Percentiles rank a stretch among this genome's conserved stretches.
Evolutionary conservation across 2,888 invertebrate species (phyloP).

Genomic region (Athalia rosae): DNA sequence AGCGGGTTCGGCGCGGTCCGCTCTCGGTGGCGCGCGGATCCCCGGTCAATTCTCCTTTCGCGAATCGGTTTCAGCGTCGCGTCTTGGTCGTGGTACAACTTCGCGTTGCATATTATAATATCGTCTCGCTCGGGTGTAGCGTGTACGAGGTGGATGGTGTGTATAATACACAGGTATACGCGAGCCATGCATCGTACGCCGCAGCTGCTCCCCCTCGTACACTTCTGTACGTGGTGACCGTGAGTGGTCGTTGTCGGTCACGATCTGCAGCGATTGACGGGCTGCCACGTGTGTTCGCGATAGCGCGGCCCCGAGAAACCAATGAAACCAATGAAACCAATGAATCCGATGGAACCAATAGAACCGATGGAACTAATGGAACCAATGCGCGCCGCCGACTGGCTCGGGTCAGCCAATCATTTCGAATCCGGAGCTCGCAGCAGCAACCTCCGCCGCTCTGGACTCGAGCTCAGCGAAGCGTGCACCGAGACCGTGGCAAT

Average conservation of each 20-base stretch:
- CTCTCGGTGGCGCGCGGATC: slow-evolving; percentile 11
- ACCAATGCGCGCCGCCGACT: slow-evolving; percentile 72
- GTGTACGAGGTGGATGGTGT: too few relatives aligned
- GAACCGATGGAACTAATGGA: slow-evolving; percentile 67
- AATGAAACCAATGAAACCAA: slow-evolving; percentile 44
- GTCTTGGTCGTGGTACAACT: too few relatives aligned
- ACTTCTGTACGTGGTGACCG: too few relatives aligned
- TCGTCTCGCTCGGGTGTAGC: too few relatives aligned
- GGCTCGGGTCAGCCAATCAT: slow-evolving; percentile 72
- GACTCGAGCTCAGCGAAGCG: slow-evolving; percentile 43
- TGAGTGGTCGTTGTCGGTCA: neutral
- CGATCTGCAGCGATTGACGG: neutral
- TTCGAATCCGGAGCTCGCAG: slow-evolving; percentile 64
- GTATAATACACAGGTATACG: too few relatives aligned
- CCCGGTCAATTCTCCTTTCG: neutral
- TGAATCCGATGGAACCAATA: slow-evolving; percentile 44
- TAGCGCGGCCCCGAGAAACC: neutral
- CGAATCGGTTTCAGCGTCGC: neutral
- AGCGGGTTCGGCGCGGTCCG: neutral
- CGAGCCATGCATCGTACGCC: too few relatives aligned
- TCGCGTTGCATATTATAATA: too few relatives aligned
- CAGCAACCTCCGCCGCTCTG: slow-evolving; percentile 39
- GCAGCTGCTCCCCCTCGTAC: too few relatives aligned
- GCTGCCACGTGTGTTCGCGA: neutral
- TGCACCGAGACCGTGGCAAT: slow-evolving; percentile 46